These are phyloP conservation scores for Arenaria interpres DNA, from an alignment of 2,113 vertebrate genomes.

Conservation along the genomic window DNA sequence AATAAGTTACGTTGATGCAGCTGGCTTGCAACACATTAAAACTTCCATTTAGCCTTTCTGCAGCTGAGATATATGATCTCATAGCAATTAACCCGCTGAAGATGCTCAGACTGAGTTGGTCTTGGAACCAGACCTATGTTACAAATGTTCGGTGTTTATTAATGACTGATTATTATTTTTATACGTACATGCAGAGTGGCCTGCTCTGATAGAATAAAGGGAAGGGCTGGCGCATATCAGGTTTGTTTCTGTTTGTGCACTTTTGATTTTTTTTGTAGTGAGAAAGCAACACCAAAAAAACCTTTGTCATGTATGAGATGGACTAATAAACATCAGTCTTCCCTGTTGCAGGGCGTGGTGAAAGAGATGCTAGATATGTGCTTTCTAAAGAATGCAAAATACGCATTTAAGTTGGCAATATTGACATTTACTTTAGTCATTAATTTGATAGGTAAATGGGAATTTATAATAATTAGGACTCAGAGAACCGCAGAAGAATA, in stretches of 20 bases:
- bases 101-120: slow-evolving; percentile 14
- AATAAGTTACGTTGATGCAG: slow-evolving; percentile 31
- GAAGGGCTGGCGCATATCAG: neutral
- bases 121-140: slow-evolving; percentile 23
- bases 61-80: neutral
- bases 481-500: neutral
- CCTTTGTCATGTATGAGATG: fast-evolving
- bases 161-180: neutral
- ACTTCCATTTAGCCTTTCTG: slow-evolving; percentile 47
- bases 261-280: neutral
- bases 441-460: neutral
- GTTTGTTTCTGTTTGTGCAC: neutral
- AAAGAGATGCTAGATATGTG: fast-evolving
- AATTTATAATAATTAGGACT: neutral
- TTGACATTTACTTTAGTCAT: neutral
- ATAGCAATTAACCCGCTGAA: slow-evolving; percentile 22
- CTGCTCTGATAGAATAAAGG: neutral
- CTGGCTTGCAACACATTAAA: slow-evolving; percentile 27
- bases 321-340: neutral
- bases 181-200: neutral
- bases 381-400: neutral
- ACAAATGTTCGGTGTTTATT: neutral
- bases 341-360: neutral
- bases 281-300: neutral
- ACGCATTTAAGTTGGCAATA: neutral